Conservation (phyloP, 2,113 vertebrate species). For the Xiphorhynchus elegans region DNA sequence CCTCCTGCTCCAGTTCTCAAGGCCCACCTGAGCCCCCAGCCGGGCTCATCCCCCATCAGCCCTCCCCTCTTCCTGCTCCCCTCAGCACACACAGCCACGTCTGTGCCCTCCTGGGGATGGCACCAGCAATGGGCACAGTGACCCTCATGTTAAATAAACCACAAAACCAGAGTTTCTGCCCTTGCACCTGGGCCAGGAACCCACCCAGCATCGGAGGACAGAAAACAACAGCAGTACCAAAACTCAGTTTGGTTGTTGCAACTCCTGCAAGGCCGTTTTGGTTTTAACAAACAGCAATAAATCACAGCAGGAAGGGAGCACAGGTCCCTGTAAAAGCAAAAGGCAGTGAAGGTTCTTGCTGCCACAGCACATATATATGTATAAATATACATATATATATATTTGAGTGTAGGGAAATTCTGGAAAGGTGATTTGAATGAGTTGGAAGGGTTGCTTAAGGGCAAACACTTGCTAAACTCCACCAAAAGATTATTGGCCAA, state of each 20-base stretch:
- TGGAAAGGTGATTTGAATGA: neutral
- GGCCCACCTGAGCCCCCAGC: neutral
- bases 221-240: neutral
- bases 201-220: neutral
- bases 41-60: neutral
- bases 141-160: fast-evolving
- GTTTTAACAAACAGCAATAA: neutral
- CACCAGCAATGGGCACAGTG: fast-evolving
- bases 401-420: fast-evolving
- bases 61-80: fast-evolving
- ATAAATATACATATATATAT: neutral
- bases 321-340: neutral
- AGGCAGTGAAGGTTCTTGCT: neutral
- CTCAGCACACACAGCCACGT: fast-evolving
- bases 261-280: neutral
- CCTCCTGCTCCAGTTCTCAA: neutral
- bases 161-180: neutral
- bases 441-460: neutral
- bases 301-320: fast-evolving
- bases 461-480: neutral
- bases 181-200: neutral
- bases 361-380: fast-evolving
- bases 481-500: neutral
- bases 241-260: fast-evolving
- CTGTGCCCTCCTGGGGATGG: neutral